These are phyloP conservation scores for Trematocara variabile DNA, from an alignment of 2,113 vertebrate genomes.

Conservation along the genomic window DNA sequence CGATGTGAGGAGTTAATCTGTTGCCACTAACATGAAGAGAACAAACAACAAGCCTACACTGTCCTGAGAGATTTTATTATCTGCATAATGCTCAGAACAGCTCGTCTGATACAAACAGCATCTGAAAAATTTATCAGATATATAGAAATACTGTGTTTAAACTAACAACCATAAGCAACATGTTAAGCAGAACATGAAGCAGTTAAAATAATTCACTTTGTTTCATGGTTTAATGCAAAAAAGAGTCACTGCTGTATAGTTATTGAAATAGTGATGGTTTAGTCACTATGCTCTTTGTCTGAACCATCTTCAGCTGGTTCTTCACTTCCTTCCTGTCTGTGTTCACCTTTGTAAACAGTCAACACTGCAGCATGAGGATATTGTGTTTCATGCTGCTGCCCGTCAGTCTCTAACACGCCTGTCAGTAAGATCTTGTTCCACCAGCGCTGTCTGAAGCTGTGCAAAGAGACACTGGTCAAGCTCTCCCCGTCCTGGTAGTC, in stretches of 20 bases:
- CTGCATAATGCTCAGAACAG: neutral
- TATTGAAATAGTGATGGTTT: neutral
- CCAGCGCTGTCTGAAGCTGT: slow-evolving; percentile 84
- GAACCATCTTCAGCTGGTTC: neutral
- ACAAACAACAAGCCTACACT: neutral
- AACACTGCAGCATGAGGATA: neutral
- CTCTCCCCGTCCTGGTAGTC: slow-evolving; percentile 84
- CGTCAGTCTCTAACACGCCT: neutral
- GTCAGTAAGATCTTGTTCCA: neutral
- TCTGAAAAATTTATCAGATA: neutral
- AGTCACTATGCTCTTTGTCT: neutral
- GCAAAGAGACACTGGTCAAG: slow-evolving; percentile 53
- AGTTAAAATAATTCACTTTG: neutral
- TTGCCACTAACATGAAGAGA: neutral
- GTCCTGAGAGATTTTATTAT: neutral
- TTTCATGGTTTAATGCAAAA: neutral
- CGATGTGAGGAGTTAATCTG: neutral
- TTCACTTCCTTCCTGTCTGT: neutral
- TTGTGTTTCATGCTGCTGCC: neutral
- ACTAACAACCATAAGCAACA: neutral
- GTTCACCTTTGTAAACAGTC: neutral
- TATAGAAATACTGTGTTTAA: neutral
- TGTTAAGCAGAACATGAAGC: neutral
- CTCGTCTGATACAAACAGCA: fast-evolving
- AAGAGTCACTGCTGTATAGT: neutral